A percentile compares a stretch with the other conserved stretches of the same genome.
Conservation (phyloP, 2,888 invertebrate genomes). For the Chorisops tibialis region DNA sequence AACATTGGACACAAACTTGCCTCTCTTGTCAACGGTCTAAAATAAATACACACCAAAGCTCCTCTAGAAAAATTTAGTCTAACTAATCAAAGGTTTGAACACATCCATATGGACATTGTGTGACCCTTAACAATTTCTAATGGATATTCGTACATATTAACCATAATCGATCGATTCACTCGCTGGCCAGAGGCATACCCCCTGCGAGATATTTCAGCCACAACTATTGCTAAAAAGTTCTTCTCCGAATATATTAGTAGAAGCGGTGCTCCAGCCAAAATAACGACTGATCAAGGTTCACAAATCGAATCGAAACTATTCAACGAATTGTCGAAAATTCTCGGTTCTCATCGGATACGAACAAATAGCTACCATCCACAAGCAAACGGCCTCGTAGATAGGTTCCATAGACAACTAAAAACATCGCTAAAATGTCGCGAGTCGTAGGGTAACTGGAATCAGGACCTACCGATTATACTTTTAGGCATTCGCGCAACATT, state of each 20-base stretch:
- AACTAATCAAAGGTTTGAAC: no score
- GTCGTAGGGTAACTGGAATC: neutral
- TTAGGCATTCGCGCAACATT: conserved; percentile 26
- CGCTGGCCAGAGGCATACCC: conserved; percentile 8
- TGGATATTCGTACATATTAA: conserved; percentile 19
- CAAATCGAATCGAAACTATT: no score
- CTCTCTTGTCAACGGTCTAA: conserved; percentile 21
- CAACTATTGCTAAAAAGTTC: no score
- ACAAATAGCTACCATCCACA: conserved; percentile 45
- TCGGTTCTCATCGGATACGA: conserved; percentile 35
- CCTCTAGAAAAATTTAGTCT: no score
- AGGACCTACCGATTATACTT: conserved; percentile 19
- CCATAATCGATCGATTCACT: conserved; percentile 20
- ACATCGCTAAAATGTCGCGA: conserved; percentile 38
- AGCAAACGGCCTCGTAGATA: conserved; percentile 47
- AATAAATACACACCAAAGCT: conserved; percentile 12
- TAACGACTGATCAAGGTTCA: conserved; percentile 46
- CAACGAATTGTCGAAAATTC: no score
- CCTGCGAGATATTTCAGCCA: no score
- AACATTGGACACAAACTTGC: conserved; percentile 6
- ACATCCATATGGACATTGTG: no score
- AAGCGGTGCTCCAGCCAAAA: conserved; percentile 44
- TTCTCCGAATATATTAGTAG: conserved; percentile 45
- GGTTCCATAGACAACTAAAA: conserved; percentile 47
- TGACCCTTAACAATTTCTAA: neutral